Evolutionary conservation across 23 tunicate genomes (phyloP).

Genomic region (Botrylloides violaceus): DNA sequence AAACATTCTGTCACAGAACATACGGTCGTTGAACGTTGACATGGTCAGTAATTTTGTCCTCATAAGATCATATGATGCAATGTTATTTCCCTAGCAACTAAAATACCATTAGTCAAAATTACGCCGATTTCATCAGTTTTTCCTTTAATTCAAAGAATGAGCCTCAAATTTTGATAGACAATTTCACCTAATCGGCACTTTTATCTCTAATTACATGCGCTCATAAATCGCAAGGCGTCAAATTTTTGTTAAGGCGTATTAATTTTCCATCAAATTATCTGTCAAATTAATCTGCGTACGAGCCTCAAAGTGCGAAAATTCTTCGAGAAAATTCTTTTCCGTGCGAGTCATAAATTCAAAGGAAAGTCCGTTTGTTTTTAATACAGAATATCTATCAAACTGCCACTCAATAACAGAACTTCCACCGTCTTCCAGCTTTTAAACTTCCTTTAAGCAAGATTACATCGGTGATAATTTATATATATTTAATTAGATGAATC

Average conservation of each 20-base stretch:
- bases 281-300: neutral
- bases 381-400: neutral
- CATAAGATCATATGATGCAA: neutral
- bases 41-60: no score
- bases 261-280: slow-evolving; percentile 1
- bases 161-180: neutral
- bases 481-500: neutral
- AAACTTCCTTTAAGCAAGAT: neutral
- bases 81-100: neutral
- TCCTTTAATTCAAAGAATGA: neutral
- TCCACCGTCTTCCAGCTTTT: neutral
- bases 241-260: neutral
- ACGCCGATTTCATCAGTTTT: neutral
- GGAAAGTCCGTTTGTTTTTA: neutral
- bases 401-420: neutral
- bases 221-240: neutral
- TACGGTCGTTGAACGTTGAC: no score
- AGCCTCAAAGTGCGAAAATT: neutral
- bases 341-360: neutral
- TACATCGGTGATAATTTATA: neutral
- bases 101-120: neutral
- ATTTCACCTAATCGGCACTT: slow-evolving; percentile 3
- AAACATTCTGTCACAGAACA: no score
- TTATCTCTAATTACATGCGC: neutral
- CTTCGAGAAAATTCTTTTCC: neutral